A percentile compares a stretch with the other conserved stretches of the same genome.
phyloP scores from a whole-genome alignment of 2,888 invertebrate species.

The Philaethria dido region DNA sequence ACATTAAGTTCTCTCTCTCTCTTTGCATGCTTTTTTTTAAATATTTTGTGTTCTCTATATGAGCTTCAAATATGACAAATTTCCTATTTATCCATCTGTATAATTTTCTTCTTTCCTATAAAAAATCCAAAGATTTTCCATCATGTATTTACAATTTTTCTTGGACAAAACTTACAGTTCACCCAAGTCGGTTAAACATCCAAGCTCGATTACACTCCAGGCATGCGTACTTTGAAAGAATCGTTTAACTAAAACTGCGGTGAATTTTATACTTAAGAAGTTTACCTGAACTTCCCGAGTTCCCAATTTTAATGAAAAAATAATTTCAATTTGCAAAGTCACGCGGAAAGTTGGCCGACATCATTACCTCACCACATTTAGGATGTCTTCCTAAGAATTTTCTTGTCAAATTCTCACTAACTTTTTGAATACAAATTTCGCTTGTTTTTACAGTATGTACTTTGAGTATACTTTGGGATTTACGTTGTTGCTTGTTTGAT shows the following conservation, averaged over 20 bases:
- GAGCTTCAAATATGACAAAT: no score
- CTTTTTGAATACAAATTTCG: constrained; percentile 32
- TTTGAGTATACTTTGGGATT: constrained; percentile 18
- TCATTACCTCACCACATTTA: constrained; percentile 76
- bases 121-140: no score
- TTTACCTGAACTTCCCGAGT: constrained; percentile 70
- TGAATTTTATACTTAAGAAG: constrained; percentile 69
- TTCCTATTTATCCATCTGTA: no score
- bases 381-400: constrained; percentile 58
- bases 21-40: no score
- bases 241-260: constrained; percentile 60
- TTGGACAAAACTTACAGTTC: background rate
- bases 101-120: no score
- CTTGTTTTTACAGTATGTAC: constrained; percentile 17
- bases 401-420: constrained; percentile 39
- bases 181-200: constrained; percentile 2
- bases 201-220: constrained; percentile 6
- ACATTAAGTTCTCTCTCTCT: no score
- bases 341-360: constrained; percentile 58
- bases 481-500: background rate
- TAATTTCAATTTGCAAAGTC: constrained; percentile 79
- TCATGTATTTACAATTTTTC: background rate
- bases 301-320: constrained; percentile 80
- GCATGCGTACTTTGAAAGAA: constrained; percentile 55
- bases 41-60: no score